Percentiles rank a stretch among this genome's conserved stretches.
Evolutionary conservation across 2,797 vertebrate genomes (phyloP).

Genomic region (Acanthiza pusilla): DNA sequence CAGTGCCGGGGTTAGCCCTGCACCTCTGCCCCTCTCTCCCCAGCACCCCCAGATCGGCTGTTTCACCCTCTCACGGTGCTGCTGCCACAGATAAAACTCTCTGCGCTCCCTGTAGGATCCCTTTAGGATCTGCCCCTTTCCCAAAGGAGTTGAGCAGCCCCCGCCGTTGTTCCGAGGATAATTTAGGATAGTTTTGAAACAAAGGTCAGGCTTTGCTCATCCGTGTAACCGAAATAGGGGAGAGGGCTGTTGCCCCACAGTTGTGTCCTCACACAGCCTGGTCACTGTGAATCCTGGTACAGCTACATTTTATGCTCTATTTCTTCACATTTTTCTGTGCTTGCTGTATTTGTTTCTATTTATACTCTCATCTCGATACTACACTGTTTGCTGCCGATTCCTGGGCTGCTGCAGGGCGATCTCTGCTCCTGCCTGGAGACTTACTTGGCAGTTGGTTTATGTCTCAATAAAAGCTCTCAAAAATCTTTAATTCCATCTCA

Average conservation of each 20-base stretch:
- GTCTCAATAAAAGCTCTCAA: background rate
- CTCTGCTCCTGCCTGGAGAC: background rate
- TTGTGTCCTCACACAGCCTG: background rate
- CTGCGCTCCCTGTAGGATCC: background rate
- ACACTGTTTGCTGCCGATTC: background rate
- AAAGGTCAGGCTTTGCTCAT: constrained; percentile 44
- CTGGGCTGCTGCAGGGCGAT: background rate
- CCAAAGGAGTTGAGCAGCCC: background rate
- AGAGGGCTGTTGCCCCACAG: constrained; percentile 18
- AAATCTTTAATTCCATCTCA: background rate
- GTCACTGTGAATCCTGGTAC: background rate
- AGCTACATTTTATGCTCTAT: background rate
- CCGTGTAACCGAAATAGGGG: background rate
- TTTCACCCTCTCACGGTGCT: background rate
- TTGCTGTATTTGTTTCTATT: background rate
- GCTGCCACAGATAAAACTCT: background rate
- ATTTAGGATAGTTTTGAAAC: background rate
- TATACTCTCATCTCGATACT: background rate
- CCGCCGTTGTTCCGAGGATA: background rate
- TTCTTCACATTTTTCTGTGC: background rate
- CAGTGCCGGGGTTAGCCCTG: background rate
- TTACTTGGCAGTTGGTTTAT: background rate
- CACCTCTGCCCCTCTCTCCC: background rate
- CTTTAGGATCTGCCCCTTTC: background rate
- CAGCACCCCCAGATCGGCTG: background rate